Conservation (phyloP, 2,888 invertebrate species). For the Gortyna flavago region DNA sequence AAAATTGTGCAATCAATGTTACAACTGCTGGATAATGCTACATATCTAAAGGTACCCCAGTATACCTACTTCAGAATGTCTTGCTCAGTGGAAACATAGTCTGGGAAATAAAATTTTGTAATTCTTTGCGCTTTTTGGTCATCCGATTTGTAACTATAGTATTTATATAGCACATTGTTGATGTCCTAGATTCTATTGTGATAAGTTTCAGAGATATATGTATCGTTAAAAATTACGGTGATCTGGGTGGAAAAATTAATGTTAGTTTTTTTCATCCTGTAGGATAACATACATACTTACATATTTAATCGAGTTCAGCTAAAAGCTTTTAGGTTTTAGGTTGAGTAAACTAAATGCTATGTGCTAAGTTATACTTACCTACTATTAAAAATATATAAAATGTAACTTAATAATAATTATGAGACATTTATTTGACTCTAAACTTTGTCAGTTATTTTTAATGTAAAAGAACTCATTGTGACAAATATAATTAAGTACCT, state of each 20-base stretch:
- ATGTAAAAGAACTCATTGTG: slow-evolving; percentile 25
- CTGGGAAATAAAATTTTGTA: slow-evolving; percentile 13
- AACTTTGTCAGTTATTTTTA: slow-evolving; percentile 13
- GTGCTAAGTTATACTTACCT: background rate
- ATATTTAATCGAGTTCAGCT: background rate
- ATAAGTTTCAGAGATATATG: slow-evolving; percentile 34
- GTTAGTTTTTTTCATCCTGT: background rate
- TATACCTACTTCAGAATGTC: background rate
- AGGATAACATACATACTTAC: background rate
- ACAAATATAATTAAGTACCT: slow-evolving; percentile 17
- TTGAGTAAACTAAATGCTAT: slow-evolving; percentile 19
- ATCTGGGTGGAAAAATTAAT: background rate
- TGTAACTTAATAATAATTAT: slow-evolving; percentile 4
- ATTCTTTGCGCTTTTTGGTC: slow-evolving; percentile 47
- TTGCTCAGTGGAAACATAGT: slow-evolving; percentile 35
- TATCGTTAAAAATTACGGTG: slow-evolving; percentile 27
- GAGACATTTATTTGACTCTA: slow-evolving; percentile 20
- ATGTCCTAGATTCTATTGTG: slow-evolving; percentile 48
- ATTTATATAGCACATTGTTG: slow-evolving; percentile 40
- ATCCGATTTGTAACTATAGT: slow-evolving; percentile 46
- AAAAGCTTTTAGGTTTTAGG: background rate
- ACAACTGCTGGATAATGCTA: background rate
- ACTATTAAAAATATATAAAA: background rate
- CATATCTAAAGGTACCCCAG: background rate
- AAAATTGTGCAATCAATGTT: background rate